Evolutionary conservation across 2,888 invertebrate species (phyloP), one percentile per base, ranked within the genome.

Genomic region (Agrochola lota): DNA sequence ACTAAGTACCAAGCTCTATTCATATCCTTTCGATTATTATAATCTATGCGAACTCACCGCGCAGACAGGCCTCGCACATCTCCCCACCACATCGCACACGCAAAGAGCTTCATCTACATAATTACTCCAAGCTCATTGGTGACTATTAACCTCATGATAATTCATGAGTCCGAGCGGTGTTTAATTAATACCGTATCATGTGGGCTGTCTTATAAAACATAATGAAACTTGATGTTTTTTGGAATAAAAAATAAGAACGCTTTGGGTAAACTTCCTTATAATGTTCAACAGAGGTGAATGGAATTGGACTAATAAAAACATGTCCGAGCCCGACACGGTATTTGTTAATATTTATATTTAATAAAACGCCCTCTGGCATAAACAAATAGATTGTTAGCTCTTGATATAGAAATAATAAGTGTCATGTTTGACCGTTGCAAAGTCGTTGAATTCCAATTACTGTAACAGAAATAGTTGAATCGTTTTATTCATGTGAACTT

Each of bases 51-150:
- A 81, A 79, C 77, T 83, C 71, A 83, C 78, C 68, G 84, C 87
- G 84, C 86, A 82, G 74, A 78, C 85, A 68, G 70, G 69, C 80
- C 81, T 86, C 84, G 84, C 85, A 84, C 78, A 79, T 86, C 59
- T 71, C 84, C 89, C 94, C 93, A 91, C 92, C 90, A 89, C 87
- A 89, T 93, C 93, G 93, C 92, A 84, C 89, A 93, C 94, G 93
- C 94, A 86, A 78, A 87, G 90, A 91, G 91, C 91, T 93, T 95
- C 95, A 96, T 96, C 96, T 96, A 95, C 96, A 96, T 96, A 96
- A 96, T 96, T 95, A 96, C 95, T 95, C 94, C 91, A 93, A 94
- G 95, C 96, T 95, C 96, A 96, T 96, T 96, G 96, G 96, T 95
- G 95, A 96, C 96, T 96, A 95, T 96, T 96, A 96, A 95, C 94